Base-by-base conservation (phyloP, 2,113 vertebrate genomes). In the Scopus umbretta region DNA sequence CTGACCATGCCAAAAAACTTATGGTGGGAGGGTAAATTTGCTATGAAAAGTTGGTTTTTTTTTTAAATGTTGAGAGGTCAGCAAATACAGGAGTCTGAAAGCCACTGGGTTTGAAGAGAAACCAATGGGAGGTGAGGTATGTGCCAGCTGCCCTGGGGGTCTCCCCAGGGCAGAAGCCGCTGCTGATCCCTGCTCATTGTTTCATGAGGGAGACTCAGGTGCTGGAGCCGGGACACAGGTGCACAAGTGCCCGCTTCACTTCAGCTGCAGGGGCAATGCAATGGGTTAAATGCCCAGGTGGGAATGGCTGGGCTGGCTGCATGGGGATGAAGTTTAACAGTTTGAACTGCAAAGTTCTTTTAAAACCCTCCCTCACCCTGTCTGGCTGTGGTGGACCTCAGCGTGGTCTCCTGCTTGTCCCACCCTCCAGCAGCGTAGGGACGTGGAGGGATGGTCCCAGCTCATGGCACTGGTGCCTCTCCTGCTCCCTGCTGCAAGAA, bases 141-240 rank as follows among this genome's bases (percentile, higher is more conserved):
- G n/a, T 43, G 6, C 65, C 53, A 38, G 49, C 42, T 71, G 52
- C 9, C 22, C 53, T 3, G 0, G 1, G 0, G 36, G n/a, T 14
- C 6, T 86, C 42, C 18, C 29, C 16, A 45, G 36, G 34, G 38
- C 58, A 86, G 72, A 43, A 80, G 58, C 19, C 2, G 4, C 16
- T 83, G 58, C n/a, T 65, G 29, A 27, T 20, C 40, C 40, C 50
- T 94, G 59, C 23, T n/a, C 55, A 42, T 56, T n/a, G 12, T 68
- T 52, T 75, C 40, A 23, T 30, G 49, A 34, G 32, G 7, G 29
- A 71, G 2, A 61, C 30, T 15, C 2, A 1, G 38, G 56, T 63
- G 34, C 25, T 32, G 19, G 68, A 93, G 49, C 23, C 2, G 0
- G 25, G n/a, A 7, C 32, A 34, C 1, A 1, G 59, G 12, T 84